Evolutionary conservation across 2,888 invertebrate species (phyloP), one percentile per base, ranked within the genome.

Genomic region (Drosophila antonietae): DNA sequence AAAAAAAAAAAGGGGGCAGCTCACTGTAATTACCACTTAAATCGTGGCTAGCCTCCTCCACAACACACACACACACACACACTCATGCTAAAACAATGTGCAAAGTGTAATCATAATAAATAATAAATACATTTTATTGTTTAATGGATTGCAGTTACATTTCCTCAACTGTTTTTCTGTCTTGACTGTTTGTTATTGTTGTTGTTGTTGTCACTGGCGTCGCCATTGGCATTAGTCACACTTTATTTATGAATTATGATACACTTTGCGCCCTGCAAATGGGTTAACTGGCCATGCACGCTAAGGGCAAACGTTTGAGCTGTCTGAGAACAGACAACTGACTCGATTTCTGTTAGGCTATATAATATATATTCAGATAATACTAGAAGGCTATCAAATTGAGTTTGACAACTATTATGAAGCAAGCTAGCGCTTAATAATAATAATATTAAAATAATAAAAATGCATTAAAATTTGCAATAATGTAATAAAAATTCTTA

Each of bases 121-220:
- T 90, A 90, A 88, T 88, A 90, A 88, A 90, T 84, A 84, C 71
- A 86, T 86, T 88, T 88, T 88, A 88, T 90, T 88, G 87, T 90
- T 86, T 82, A 83, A 88, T 80, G 83, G 88, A 89, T 90, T 88
- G 75, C 78, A 84, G 89, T 89, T 89, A 89, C 86, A 88, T 78
- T 83, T 79, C 70, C 58, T 62, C 75, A 69, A 71, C 70, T 55
- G 51, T 63, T 59, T 49, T 63, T 20, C 20, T 43, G 57, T 23
- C 39, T 31, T 55, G 47, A 23, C 47, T 55, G 43, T 49, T 60
- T 39, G 15, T 81, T 63, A 51, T 37, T 59, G 31, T 47, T 58
- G 41, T 33, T 39, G 58, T 37, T 75, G 69, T 64, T 73, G 62
- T 76, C 57, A 58, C 23, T 58, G 81, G 57, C 57, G 66, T 56